A percentile compares a stretch with the other conserved stretches of the same genome.
Evolutionary conservation across 2,797 vertebrate species (phyloP).

Genomic region (Salarias fasciatus): DNA sequence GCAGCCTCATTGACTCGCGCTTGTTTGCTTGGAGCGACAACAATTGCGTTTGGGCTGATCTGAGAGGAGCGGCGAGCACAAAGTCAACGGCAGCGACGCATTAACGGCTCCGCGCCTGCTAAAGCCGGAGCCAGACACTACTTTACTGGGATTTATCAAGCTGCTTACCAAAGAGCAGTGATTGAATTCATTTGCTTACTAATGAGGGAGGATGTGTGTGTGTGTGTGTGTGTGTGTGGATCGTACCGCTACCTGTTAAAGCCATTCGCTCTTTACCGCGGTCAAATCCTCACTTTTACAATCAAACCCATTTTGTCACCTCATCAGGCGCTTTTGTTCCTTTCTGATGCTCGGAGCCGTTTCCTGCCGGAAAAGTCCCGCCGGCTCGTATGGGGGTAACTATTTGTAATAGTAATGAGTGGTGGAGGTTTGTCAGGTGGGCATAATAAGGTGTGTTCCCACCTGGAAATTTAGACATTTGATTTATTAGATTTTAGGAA

Average conservation of each 20-base stretch:
- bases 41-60: slow-evolving; percentile 45
- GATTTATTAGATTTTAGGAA: background rate
- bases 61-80: slow-evolving; percentile 23
- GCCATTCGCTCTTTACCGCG: slow-evolving; percentile 61
- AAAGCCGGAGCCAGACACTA: slow-evolving; percentile 60
- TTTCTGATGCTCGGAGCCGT: slow-evolving; percentile 11
- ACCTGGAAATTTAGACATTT: background rate
- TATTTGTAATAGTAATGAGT: too few species aligned
- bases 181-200: slow-evolving; percentile 77
- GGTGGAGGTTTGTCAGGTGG: background rate
- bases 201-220: slow-evolving; percentile 69
- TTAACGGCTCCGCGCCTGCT: slow-evolving; percentile 64
- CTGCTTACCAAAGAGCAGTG: slow-evolving; percentile 62
- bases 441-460: background rate
- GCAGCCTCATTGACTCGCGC: slow-evolving; percentile 60
- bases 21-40: slow-evolving; percentile 63
- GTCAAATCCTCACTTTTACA: slow-evolving; percentile 59
- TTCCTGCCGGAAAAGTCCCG: background rate
- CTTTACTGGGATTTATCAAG: slow-evolving; percentile 71
- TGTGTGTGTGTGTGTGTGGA: too few species aligned
- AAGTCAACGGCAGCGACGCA: slow-evolving; percentile 57
- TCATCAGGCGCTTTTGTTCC: slow-evolving; percentile 54
- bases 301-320: slow-evolving; percentile 54
- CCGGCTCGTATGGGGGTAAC: too few species aligned
- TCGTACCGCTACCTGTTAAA: slow-evolving; percentile 67